phyloP scores from a whole-genome alignment of 2,797 vertebrate species.

The Psittacula echo region DNA sequence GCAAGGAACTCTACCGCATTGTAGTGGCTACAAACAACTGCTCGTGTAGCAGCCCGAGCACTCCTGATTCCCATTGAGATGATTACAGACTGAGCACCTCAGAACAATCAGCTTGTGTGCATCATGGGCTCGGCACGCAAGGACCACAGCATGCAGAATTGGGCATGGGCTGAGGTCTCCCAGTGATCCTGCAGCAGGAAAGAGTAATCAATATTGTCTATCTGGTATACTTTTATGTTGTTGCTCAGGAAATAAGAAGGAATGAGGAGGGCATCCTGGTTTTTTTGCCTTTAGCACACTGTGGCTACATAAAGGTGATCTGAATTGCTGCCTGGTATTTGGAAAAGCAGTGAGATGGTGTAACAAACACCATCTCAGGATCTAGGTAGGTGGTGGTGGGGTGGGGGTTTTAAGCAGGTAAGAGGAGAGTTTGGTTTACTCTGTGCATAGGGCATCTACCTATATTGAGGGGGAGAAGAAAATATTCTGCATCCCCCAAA shows the following conservation, averaged over 20 bases:
- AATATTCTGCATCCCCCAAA: not conserved
- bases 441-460: not conserved
- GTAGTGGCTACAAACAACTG: not conserved
- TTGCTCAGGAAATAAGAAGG: not conserved
- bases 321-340: not conserved
- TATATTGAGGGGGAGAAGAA: not conserved
- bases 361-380: not conserved
- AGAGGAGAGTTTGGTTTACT: not conserved
- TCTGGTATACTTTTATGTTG: not conserved
- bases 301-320: not conserved
- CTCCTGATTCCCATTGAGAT: not conserved
- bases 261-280: not conserved
- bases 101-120: not conserved
- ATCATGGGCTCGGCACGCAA: not conserved
- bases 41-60: not conserved
- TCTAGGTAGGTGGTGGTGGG: not conserved
- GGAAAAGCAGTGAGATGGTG: not conserved
- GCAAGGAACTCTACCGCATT: not conserved
- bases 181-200: not conserved
- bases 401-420: not conserved
- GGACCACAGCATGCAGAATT: accelerated
- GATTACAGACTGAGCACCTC: not conserved
- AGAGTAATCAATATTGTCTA: not conserved
- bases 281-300: not conserved
- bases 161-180: not conserved